Base-by-base conservation (phyloP, 2,113 vertebrate genomes). In the Eudyptes chrysolophus region DNA sequence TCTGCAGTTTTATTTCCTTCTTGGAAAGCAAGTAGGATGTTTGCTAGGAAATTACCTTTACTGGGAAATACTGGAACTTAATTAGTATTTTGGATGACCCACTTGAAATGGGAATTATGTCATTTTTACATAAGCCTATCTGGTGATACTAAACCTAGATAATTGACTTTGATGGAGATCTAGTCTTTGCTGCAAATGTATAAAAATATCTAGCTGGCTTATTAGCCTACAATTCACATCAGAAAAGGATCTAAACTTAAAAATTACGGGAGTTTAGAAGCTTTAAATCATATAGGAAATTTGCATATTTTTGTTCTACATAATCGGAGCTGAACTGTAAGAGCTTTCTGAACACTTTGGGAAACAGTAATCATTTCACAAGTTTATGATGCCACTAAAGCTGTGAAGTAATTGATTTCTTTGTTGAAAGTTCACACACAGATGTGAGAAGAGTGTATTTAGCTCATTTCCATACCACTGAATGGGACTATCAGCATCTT, bases 1-100 rank as follows among this genome's bases (percentile, higher is more conserved):
- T 96, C 54, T 46, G 81, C 87, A 89, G 66, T 74, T 83, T 94
- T 92, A 92, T 96, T 92, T 97, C 95, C 93, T 89, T 91, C 93
- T 88, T 96, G 80, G 61, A 96, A 97, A 88, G 65, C 84, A 94
- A 74, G 80, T 20, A 52, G 79, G 79, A 92, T 92, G 72, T 89
- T 94, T 94, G 69, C 82, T 94, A 90, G 89, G 76, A 89, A 96
- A 92, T 86, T 30, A 76, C 34, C 89, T 92, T 64, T 89, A 87
- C 79, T 90, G 87, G 82, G 94, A 92, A 94, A 88, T 8, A 40
- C 34, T 94, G 65, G 55, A 94, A 89, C n/a, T 94, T 71, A 75
- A 77, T 86, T 94, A 80, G 66, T 60, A 83, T 82, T 46, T 93
- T 88, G 87, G 81, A 97, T 90, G 85, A 97, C 74, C 87, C 82